A percentile compares a stretch with the other conserved stretches of the same genome.
phyloP scores from a whole-genome alignment of 2,113 vertebrate genomes.

The Blennius ocellaris region DNA sequence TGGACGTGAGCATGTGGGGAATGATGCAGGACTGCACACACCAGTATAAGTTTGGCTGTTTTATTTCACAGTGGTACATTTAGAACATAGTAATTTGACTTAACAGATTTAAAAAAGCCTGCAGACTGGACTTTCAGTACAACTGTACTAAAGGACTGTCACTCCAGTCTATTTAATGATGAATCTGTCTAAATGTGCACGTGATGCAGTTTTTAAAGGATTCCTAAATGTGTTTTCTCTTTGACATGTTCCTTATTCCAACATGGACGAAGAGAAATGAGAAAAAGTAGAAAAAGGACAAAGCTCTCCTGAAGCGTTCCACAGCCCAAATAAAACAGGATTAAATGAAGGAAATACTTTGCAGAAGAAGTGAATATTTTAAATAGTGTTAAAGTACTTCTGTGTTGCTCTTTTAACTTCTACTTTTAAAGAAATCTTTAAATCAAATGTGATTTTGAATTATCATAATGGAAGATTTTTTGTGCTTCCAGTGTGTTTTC shows the following conservation, averaged over 20 bases:
- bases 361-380: too few relatives aligned
- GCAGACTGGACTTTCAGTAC: too few relatives aligned
- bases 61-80: too few relatives aligned
- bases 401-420: constrained; percentile 60
- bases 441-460: constrained; percentile 13
- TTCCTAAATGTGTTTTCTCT: constrained; percentile 10
- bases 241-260: constrained; percentile 54
- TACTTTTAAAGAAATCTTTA: constrained; percentile 23
- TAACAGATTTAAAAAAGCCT: too few relatives aligned
- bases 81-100: too few relatives aligned
- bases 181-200: too few relatives aligned
- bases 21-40: too few relatives aligned
- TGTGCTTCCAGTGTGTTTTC: background rate
- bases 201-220: too few relatives aligned
- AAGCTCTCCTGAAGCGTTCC: background rate
- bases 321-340: background rate
- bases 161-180: too few relatives aligned
- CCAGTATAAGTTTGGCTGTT: too few relatives aligned
- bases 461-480: background rate
- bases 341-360: constrained; percentile 1
- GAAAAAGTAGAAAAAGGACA: constrained; percentile 21
- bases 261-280: constrained; percentile 1
- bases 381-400: background rate
- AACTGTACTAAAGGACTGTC: too few relatives aligned
- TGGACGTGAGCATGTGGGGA: too few relatives aligned